Base-by-base conservation (phyloP, 1,140 invertebrate genomes). In the Cyclina sinensis region DNA sequence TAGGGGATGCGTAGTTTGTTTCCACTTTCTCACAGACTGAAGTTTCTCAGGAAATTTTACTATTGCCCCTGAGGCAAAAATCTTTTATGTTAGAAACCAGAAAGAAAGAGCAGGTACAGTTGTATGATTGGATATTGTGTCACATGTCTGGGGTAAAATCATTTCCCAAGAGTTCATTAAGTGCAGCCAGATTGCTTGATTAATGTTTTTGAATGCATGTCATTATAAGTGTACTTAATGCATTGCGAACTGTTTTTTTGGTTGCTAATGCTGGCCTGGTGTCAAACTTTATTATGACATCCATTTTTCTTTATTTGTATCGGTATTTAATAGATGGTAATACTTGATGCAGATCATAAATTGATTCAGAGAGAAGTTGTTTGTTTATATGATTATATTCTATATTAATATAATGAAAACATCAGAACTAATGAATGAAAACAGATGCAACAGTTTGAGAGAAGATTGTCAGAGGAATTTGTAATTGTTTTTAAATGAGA, bases 281-380 rank as follows among this genome's bases (percentile, higher is more conserved):
- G 35, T 70, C 65, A 70, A 70, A 70, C 65, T 70, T 70, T 37
- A 37, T 37, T 70, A 70, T 70, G 65, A 43, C 43, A 43, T 43
- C 14, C 14, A 43, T 43, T 43, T 24, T n/a, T 57, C 18, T 57
- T 57, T 57, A 57, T 57, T 57, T 57, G 54, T 57, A 18, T 57
- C 54, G 21, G 24, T 57, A 57, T 57, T 57, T 57, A 57, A 18
- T 7, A 43, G 43, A 43, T 43, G 43, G 43, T 5, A 27, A 57
- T 57, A 27, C 54, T n/a, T 57, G 18, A n/a, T n/a, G n/a, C n/a
- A n/a, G n/a, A n/a, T n/a, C n/a, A n/a, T n/a, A n/a, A n/a, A n/a
- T n/a, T n/a, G n/a, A n/a, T n/a, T n/a, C n/a, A n/a, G n/a, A n/a
- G n/a, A n/a, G n/a, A n/a, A n/a, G n/a, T n/a, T n/a, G n/a, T n/a